Evolutionary conservation across 2,888 invertebrate genomes (phyloP), one percentile per base, ranked within the genome.

Genomic region (Trissonchulus sp.): DNA sequence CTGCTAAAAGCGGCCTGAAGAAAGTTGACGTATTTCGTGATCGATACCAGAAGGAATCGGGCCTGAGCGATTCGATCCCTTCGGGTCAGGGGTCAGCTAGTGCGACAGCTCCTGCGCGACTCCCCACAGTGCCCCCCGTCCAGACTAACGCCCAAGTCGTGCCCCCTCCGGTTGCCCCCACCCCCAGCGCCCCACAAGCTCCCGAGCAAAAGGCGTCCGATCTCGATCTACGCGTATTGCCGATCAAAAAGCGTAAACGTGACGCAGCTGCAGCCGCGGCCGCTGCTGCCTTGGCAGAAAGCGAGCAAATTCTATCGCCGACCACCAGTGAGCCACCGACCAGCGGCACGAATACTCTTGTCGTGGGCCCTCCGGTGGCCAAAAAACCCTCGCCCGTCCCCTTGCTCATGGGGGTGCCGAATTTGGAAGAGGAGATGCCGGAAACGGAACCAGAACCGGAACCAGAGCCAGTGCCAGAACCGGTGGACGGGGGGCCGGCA

Each of bases 241-340:
- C 71, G 34, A 2, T n/a, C n/a, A 69, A 69, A 36, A 69, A 69
- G 71, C 71, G 71, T 3, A 69, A 69, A 35, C 80, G 78, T 28
- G 77, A 76, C n/a, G 75, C 75, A 2, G 73, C 78, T 1, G 74
- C 73, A 2, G 79, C 71, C 8, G 71, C 71, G n/a, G 71, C 28
- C 3, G 71, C 71, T n/a, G 71, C 71, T 34, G 65, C n/a, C 34
- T 65, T 8, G 15, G n/a, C 15, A 65, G 31, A 18, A 65, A 18
- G n/a, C 60, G 65, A 65, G 34, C 31, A 65, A 65, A n/a, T n/a
- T n/a, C n/a, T n/a, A n/a, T n/a, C n/a, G n/a, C n/a, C n/a, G n/a
- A n/a, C n/a, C n/a, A n/a, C n/a, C n/a, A n/a, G n/a, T n/a, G n/a
- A n/a, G n/a, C n/a, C n/a, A n/a, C n/a, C n/a, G n/a, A n/a, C n/a